Percentiles rank a stretch among this genome's conserved stretches.
phyloP scores from a whole-genome alignment of 2,888 invertebrate species.

The Euplexia lucipara region DNA sequence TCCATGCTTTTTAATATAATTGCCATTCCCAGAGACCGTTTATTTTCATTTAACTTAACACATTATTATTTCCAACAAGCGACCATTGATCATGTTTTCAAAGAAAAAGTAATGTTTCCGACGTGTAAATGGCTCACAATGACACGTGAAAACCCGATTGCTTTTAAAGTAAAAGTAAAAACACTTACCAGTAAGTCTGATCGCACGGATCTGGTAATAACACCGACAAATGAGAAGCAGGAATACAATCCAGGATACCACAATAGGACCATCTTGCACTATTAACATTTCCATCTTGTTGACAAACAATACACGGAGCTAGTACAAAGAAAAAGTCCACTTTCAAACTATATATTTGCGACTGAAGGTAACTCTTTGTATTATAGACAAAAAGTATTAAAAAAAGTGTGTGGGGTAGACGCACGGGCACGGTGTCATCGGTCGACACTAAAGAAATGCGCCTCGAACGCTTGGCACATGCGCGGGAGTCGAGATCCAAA shows the following conservation, averaged over 20 bases:
- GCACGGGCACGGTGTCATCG: conserved; percentile 85
- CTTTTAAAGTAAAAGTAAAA: conserved; percentile 11
- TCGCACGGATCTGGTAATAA: conserved; percentile 82
- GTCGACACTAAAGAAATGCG: conserved; percentile 86
- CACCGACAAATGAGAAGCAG: conserved; percentile 85
- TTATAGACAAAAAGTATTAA: conserved; percentile 51
- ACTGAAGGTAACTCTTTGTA: conserved; percentile 54
- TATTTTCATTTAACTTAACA: conserved; percentile 8
- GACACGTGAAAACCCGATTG: conserved; percentile 24
- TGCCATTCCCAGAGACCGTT: conserved; percentile 24
- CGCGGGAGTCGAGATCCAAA: conserved; percentile 80
- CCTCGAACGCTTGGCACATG: conserved; percentile 84
- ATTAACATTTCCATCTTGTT: conserved; percentile 79
- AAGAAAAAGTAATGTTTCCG: conserved; percentile 26
- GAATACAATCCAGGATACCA: conserved; percentile 87
- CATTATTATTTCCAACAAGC: conserved; percentile 3
- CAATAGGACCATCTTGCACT: conserved; percentile 85
- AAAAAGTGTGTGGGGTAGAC: conserved; percentile 81
- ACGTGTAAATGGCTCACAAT: conserved; percentile 20
- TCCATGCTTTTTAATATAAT: conserved; percentile 21
- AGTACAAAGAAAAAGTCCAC: conserved; percentile 31
- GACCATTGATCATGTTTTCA: conserved; percentile 29
- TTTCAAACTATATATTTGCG: conserved; percentile 45
- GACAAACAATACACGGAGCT: conserved; percentile 59
- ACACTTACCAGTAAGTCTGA: conserved; percentile 72